These are phyloP conservation scores for Megalopta genalis DNA, from an alignment of 1,140 invertebrate genomes.

Conservation along the genomic window DNA sequence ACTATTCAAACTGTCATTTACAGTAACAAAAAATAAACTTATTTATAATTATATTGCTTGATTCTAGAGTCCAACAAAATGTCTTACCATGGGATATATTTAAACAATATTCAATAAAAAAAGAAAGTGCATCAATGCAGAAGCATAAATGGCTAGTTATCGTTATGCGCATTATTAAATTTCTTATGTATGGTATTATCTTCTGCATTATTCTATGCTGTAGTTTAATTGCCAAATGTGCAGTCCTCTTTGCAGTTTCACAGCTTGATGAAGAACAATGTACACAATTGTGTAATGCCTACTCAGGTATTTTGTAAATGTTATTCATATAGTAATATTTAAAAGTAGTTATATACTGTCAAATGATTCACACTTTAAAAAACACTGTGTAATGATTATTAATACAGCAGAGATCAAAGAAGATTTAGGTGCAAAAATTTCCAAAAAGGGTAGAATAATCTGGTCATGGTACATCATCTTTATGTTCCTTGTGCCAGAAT, in stretches of 20 bases:
- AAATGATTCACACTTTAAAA: slow-evolving; percentile 87
- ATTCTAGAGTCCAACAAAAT: slow-evolving; percentile 78
- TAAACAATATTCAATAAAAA: slow-evolving; percentile 88
- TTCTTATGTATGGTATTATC: slow-evolving; percentile 88
- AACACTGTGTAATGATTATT: background rate
- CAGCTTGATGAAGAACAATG: slow-evolving; percentile 87
- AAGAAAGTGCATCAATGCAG: slow-evolving; percentile 91
- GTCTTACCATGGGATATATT: slow-evolving; percentile 96
- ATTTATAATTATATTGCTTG: background rate
- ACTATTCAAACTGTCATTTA: background rate
- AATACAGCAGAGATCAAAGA: background rate
- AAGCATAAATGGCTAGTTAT: slow-evolving; percentile 90
- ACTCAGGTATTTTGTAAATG: slow-evolving; percentile 82
- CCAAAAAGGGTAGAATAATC: slow-evolving; percentile 88
- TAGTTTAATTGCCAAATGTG: slow-evolving; percentile 89
- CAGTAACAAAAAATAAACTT: background rate
- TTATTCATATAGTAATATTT: slow-evolving; percentile 2
- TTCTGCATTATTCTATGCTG: slow-evolving; percentile 89
- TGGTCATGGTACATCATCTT: slow-evolving; percentile 95
- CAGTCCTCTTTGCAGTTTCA: slow-evolving; percentile 92
- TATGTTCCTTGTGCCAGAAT: slow-evolving; percentile 90
- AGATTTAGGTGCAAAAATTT: slow-evolving; percentile 56
- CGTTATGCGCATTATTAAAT: slow-evolving; percentile 89
- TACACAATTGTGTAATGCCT: slow-evolving; percentile 87
- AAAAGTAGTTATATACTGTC: slow-evolving; percentile 23